Percentiles rank a stretch among this genome's conserved stretches.
phyloP scores from a whole-genome alignment of 2,888 invertebrate genomes.

The Polydrusus tereticollis region DNA sequence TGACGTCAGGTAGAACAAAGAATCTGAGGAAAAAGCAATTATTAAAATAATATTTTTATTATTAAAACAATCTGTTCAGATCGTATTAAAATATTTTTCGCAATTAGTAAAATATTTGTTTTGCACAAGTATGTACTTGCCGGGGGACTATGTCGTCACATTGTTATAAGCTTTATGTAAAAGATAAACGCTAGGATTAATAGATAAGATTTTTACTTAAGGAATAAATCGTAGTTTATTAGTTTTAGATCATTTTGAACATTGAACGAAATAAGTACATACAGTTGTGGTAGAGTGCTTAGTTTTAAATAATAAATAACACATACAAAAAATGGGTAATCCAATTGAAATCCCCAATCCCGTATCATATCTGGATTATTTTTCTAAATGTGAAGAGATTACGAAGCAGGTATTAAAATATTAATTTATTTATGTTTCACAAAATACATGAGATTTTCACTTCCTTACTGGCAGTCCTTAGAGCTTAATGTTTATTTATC shows the following conservation, averaged over 20 bases:
- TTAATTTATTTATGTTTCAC: background rate
- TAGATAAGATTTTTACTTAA: constrained; percentile 9
- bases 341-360: background rate
- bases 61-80: background rate
- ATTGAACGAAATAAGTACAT: background rate
- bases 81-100: background rate
- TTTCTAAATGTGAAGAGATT: background rate
- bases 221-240: background rate
- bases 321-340: too few relatives aligned
- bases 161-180: constrained; percentile 1
- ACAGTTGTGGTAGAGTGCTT: background rate
- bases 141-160: background rate
- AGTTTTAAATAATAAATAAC: background rate
- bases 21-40: background rate
- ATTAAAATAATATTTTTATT: too few relatives aligned
- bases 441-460: too few relatives aligned
- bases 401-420: background rate
- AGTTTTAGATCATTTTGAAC: background rate
- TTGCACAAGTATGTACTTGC: constrained; percentile 2
- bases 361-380: background rate
- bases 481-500: too few relatives aligned
- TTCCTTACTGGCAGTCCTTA: too few relatives aligned
- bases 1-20: background rate
- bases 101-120: constrained; percentile 1
- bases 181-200: constrained; percentile 2